phyloP scores from a whole-genome alignment of 2,888 invertebrate genomes.

The Omphaloscelis lunosa region DNA sequence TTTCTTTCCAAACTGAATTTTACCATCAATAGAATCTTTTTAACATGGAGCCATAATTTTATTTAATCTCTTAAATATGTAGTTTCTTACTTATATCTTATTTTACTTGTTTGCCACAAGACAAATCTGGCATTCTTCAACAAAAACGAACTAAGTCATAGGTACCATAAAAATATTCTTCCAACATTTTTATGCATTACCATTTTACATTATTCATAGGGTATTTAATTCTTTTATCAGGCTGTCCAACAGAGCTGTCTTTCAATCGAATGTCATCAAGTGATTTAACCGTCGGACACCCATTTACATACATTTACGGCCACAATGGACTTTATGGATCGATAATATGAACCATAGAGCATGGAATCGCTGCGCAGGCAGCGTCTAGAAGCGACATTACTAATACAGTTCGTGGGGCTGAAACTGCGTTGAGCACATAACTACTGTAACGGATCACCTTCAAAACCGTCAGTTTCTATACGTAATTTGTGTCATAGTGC shows the following conservation, averaged over 20 bases:
- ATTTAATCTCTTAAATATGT: not conserved
- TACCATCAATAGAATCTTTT: not conserved
- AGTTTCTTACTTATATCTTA: no score
- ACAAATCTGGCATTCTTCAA: not conserved
- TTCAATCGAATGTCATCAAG: slow-evolving; percentile 59
- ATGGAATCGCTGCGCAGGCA: not conserved
- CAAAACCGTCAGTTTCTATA: not conserved
- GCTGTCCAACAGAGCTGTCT: slow-evolving; percentile 23
- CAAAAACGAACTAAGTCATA: slow-evolving; percentile 13
- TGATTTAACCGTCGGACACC: slow-evolving; percentile 59
- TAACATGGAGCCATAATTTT: not conserved
- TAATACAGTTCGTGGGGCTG: not conserved
- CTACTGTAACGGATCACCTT: not conserved
- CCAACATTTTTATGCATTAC: slow-evolving; percentile 33
- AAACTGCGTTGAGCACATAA: not conserved
- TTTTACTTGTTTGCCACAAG: not conserved
- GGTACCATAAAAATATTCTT: slow-evolving; percentile 36
- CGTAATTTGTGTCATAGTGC: not conserved
- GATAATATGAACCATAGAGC: not conserved
- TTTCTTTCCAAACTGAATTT: not conserved
- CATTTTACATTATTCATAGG: slow-evolving; percentile 53
- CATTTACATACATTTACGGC: slow-evolving; percentile 73
- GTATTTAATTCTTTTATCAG: slow-evolving; percentile 53
- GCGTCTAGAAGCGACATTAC: not conserved
- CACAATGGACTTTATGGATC: slow-evolving; percentile 65